phyloP scores from a whole-genome alignment of 2,888 invertebrate genomes.

The Nymphalis c-album region DNA sequence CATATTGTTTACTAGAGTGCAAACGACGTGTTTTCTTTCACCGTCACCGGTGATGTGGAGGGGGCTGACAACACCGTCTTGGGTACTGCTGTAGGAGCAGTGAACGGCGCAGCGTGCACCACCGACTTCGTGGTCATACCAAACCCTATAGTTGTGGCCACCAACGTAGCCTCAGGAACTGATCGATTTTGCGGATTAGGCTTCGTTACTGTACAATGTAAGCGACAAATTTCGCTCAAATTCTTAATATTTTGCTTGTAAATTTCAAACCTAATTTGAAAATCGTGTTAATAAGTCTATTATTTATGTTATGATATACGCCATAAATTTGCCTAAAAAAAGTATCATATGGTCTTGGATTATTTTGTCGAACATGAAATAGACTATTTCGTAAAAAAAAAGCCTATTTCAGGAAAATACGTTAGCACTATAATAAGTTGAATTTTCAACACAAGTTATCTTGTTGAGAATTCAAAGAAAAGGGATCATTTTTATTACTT shows the following conservation, averaged over 20 bases:
- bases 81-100: constrained; percentile 79
- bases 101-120: constrained; percentile 83
- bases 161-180: constrained; percentile 66
- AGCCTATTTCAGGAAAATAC: no score
- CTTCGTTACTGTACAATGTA: constrained; percentile 84
- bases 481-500: no score
- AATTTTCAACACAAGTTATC: no score
- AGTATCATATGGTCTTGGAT: no score
- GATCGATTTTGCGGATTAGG: constrained; percentile 90
- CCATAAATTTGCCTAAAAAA: no score
- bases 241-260: not conserved
- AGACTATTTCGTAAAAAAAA: no score
- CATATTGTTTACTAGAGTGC: constrained; percentile 47
- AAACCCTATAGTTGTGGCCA: constrained; percentile 77
- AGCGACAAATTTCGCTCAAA: constrained; percentile 49
- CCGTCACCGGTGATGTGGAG: constrained; percentile 86
- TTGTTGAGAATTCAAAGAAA: no score
- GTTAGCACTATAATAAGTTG: no score
- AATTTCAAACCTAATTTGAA: not conserved
- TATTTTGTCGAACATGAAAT: no score
- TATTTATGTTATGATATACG: no score
- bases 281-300: not conserved
- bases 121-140: constrained; percentile 90
- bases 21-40: constrained; percentile 83
- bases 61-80: constrained; percentile 83